Percentiles rank a stretch among this genome's conserved stretches.
phyloP scores from a whole-genome alignment of 2,113 vertebrate genomes.

The Phalacrocorax pelagicus region DNA sequence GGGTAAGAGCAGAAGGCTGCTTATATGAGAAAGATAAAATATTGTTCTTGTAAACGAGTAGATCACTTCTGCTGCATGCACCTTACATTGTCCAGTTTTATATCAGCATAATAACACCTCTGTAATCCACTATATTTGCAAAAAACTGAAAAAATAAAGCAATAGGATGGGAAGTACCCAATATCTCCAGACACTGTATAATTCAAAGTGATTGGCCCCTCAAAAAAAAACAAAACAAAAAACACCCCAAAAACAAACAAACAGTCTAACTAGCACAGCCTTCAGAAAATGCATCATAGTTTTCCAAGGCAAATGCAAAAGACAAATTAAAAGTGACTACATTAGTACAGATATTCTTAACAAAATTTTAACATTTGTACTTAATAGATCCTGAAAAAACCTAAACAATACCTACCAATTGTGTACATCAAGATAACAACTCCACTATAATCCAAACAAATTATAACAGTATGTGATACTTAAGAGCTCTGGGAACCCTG shows the following conservation, averaged over 20 bases:
- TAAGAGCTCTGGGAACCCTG: slow-evolving; percentile 92
- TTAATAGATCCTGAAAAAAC: slow-evolving; percentile 28
- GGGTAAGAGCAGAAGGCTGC: not conserved
- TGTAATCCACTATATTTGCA: not conserved
- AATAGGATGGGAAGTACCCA: not conserved
- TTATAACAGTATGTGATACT: slow-evolving; percentile 91
- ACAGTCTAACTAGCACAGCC: not conserved
- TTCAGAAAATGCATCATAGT: not conserved
- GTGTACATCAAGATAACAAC: slow-evolving; percentile 45
- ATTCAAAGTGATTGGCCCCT: not conserved
- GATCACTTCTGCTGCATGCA: not conserved
- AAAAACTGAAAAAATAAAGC: not conserved
- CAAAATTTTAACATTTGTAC: slow-evolving; percentile 44
- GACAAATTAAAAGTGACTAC: not conserved
- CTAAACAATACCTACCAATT: slow-evolving; percentile 59
- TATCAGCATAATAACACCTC: not conserved
- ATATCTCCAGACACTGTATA: not conserved
- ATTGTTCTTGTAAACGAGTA: not conserved
- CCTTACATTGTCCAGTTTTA: not conserved
- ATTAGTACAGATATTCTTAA: not conserved
- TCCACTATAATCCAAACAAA: slow-evolving; percentile 41
- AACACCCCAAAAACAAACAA: no score
- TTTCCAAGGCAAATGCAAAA: not conserved
- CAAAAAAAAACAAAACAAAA: not conserved
- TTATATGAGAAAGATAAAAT: not conserved